Percentiles rank a stretch among this genome's conserved stretches.
Evolutionary conservation across 2,888 invertebrate species (phyloP).

Genomic region (Hirtodrosophila histrioides): DNA sequence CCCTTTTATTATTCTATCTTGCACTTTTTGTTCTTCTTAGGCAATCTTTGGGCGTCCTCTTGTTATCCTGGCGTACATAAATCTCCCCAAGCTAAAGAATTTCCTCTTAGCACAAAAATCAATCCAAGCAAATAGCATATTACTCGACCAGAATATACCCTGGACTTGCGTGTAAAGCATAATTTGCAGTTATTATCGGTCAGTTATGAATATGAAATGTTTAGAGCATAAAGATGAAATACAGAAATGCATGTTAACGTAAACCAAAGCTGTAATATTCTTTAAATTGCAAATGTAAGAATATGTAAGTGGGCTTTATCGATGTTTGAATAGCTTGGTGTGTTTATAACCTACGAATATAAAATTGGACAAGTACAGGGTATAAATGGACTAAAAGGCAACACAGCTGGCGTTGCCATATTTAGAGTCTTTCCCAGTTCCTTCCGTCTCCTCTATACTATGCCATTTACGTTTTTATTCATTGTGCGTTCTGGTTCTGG

Average conservation of each 20-base stretch:
- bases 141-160: constrained; percentile 21
- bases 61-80: constrained; percentile 33
- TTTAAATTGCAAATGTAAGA: too few species aligned
- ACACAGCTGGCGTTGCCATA: constrained; percentile 45
- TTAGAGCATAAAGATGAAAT: too few species aligned
- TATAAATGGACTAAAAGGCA: constrained; percentile 24
- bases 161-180: not conserved
- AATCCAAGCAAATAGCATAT: constrained; percentile 19
- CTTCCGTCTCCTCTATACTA: constrained; percentile 38
- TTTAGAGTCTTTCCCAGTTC: constrained; percentile 50
- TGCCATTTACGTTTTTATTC: constrained; percentile 58
- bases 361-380: constrained; percentile 2
- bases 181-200: too few species aligned
- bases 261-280: too few species aligned
- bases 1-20: constrained; percentile 38
- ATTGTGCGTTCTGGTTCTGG: constrained; percentile 32
- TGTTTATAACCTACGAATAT: too few species aligned
- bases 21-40: constrained; percentile 19
- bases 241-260: too few species aligned
- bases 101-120: constrained; percentile 41
- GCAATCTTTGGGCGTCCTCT: constrained; percentile 29
- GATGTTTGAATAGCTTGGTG: not conserved
- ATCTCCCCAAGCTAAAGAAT: constrained; percentile 38
- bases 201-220: not conserved
- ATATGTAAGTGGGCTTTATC: too few species aligned